Conservation (phyloP, 2,888 invertebrate species). For the Griposia aprilina region DNA sequence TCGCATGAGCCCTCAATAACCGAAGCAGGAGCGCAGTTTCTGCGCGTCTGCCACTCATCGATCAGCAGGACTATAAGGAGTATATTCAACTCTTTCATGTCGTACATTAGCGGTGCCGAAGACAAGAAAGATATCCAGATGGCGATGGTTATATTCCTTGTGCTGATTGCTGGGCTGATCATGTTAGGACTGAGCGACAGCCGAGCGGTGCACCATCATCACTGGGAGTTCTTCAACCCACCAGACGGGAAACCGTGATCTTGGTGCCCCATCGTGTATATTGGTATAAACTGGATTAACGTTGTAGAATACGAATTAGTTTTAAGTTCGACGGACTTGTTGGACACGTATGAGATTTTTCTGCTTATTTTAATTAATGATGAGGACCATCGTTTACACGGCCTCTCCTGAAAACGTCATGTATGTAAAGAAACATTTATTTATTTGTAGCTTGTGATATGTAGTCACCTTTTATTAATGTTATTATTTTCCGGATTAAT, state of each 20-base stretch:
- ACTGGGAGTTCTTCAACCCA: slow-evolving; percentile 97
- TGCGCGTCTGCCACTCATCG: slow-evolving; percentile 92
- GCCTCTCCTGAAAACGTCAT: slow-evolving; percentile 14
- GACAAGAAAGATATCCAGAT: slow-evolving; percentile 94
- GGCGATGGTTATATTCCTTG: slow-evolving; percentile 94
- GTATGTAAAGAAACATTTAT: slow-evolving; percentile 10
- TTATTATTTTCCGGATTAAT: neutral
- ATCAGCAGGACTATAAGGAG: slow-evolving; percentile 92
- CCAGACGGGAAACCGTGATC: slow-evolving; percentile 91
- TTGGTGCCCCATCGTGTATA: slow-evolving; percentile 40
- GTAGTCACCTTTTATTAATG: slow-evolving; percentile 41
- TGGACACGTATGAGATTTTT: slow-evolving; percentile 32
- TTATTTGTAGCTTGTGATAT: slow-evolving; percentile 38
- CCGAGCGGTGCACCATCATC: slow-evolving; percentile 94
- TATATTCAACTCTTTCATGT: slow-evolving; percentile 92
- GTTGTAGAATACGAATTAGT: slow-evolving; percentile 52
- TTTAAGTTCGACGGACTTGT: slow-evolving; percentile 66
- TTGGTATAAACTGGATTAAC: slow-evolving; percentile 48
- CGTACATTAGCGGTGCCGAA: slow-evolving; percentile 91
- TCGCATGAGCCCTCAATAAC: slow-evolving; percentile 92
- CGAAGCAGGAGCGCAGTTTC: slow-evolving; percentile 93
- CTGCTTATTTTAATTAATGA: slow-evolving; percentile 21
- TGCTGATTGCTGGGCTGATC: slow-evolving; percentile 94
- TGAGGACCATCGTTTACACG: slow-evolving; percentile 33
- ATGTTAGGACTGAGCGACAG: slow-evolving; percentile 94